Evolutionary conservation across 1,140 invertebrate genomes (phyloP).

Genomic region (Brachionus asplanchnoidis): DNA sequence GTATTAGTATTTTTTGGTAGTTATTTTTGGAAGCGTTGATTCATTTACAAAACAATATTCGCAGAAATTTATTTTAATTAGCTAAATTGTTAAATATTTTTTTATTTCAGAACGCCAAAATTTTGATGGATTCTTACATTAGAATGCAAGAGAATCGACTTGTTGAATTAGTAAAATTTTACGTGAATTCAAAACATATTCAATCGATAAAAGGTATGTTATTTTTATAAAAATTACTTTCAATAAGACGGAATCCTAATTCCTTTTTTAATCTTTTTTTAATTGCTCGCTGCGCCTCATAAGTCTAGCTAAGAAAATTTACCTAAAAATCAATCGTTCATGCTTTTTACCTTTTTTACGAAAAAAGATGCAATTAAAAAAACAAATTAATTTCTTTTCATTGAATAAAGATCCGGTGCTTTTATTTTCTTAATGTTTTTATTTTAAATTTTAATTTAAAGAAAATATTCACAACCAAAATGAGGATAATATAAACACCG

Average conservation of each 20-base stretch:
- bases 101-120: conserved; percentile 3
- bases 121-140: conserved; percentile 12
- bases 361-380: background rate
- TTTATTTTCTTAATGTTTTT: background rate
- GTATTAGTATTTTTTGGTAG: background rate
- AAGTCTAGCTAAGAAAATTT: background rate
- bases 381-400: background rate
- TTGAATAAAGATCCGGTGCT: background rate
- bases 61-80: background rate
- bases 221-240: background rate
- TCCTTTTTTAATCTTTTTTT: conserved; percentile 4
- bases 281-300: background rate
- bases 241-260: conserved; percentile 4
- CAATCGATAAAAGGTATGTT: conserved; percentile 21
- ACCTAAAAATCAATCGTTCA: conserved; percentile 12
- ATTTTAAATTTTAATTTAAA: background rate
- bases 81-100: background rate
- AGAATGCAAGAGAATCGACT: background rate
- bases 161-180: conserved; percentile 9
- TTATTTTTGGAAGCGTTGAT: background rate
- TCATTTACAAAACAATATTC: background rate
- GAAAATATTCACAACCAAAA: conserved; percentile 6
- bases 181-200: background rate
- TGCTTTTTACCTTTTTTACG: background rate
- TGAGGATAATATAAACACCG: background rate